Evolutionary conservation across 1,140 invertebrate genomes (phyloP).

Genomic region (Trichomalopsis sarcophagae): DNA sequence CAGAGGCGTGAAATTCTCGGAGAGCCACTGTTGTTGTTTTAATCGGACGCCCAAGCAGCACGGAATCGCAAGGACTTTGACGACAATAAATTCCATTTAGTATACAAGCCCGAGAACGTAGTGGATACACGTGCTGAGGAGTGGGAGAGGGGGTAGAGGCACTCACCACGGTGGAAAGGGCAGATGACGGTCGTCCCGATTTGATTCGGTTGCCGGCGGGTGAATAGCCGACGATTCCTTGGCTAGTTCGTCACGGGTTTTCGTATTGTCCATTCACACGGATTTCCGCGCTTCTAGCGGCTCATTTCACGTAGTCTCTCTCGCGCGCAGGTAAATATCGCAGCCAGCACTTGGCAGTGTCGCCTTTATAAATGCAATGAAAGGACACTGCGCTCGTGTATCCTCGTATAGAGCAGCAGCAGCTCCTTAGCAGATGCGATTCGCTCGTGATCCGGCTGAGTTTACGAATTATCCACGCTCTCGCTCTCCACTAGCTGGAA

Average conservation of each 20-base stretch:
- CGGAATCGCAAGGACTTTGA: not conserved
- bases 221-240: conserved; percentile 55
- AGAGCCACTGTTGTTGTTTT: conserved; percentile 11
- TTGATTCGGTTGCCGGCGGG: conserved; percentile 60
- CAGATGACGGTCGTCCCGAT: conserved; percentile 59
- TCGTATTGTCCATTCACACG: conserved; percentile 58
- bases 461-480: conserved; percentile 54
- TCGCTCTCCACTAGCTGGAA: conserved; percentile 28
- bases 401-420: conserved; percentile 25
- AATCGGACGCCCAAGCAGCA: not conserved
- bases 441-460: conserved; percentile 54
- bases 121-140: not conserved
- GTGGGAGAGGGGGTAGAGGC: not conserved
- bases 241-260: conserved; percentile 60
- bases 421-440: conserved; percentile 53
- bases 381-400: not conserved
- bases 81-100: not conserved
- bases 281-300: conserved; percentile 59
- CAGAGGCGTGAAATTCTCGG: not conserved
- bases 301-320: conserved; percentile 49
- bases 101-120: not conserved
- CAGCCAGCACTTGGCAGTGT: not conserved
- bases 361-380: not conserved
- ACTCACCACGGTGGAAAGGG: conserved; percentile 24
- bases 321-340: not conserved